Evolutionary conservation across 2,888 invertebrate species (phyloP).

Genomic region (Mythimna impura): DNA sequence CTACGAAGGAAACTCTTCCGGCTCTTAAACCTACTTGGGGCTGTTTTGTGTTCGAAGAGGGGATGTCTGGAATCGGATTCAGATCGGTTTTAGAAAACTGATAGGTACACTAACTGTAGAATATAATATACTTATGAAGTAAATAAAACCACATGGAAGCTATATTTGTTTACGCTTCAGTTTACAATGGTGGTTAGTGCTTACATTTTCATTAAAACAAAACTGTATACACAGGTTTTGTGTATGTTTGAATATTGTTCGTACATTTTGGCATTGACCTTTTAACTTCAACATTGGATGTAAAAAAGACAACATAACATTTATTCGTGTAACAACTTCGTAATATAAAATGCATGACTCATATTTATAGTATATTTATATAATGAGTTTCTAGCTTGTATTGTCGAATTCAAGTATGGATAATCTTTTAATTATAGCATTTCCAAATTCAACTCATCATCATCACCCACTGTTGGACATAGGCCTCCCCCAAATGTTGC

Average conservation of each 20-base stretch:
- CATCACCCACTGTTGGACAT: too few relatives aligned
- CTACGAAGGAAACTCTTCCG: too few relatives aligned
- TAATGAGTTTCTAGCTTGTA: background rate
- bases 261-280: slow-evolving; percentile 32
- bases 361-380: background rate
- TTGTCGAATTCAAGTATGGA: slow-evolving; percentile 4
- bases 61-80: too few relatives aligned
- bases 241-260: slow-evolving; percentile 5
- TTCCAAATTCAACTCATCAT: background rate
- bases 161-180: background rate
- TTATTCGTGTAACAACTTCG: slow-evolving; percentile 19
- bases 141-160: too few relatives aligned
- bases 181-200: background rate
- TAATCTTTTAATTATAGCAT: background rate
- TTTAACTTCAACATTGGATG: slow-evolving; percentile 3
- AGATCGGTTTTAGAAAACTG: background rate
- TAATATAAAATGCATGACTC: slow-evolving; percentile 10
- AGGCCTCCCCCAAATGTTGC: too few relatives aligned
- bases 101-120: background rate
- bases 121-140: too few relatives aligned
- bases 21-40: too few relatives aligned
- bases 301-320: slow-evolving; percentile 5
- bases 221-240: slow-evolving; percentile 9
- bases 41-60: too few relatives aligned
- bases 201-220: background rate